phyloP scores from a whole-genome alignment of 1,140 invertebrate species.

The Cylas formicarius region DNA sequence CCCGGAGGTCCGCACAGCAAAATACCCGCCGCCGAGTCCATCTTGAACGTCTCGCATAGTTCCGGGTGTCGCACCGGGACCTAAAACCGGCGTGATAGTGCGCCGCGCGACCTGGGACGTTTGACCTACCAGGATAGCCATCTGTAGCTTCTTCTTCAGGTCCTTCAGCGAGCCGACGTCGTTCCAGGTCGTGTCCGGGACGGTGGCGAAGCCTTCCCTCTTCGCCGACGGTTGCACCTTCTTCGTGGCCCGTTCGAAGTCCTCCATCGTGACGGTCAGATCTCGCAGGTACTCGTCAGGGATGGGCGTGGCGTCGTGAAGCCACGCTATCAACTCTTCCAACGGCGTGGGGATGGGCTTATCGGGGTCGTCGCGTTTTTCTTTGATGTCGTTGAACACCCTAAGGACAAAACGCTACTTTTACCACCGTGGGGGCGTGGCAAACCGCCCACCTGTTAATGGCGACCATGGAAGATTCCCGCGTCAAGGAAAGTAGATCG shows the following conservation, averaged over 20 bases:
- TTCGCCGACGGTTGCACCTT: conserved; percentile 88
- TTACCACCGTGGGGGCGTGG: not conserved
- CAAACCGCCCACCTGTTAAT: conserved; percentile 55
- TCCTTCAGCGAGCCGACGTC: conserved; percentile 89
- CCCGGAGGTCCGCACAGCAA: conserved; percentile 88
- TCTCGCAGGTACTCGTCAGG: conserved; percentile 51
- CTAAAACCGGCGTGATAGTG: conserved; percentile 43
- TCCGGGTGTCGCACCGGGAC: conserved; percentile 84
- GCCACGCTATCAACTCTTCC: conserved; percentile 47
- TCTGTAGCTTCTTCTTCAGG: conserved; percentile 82
- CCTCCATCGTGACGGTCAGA: conserved; percentile 61
- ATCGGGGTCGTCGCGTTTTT: conserved; percentile 32
- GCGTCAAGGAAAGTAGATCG: conserved; percentile 79
- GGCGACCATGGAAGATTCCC: conserved; percentile 80
- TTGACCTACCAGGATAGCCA: conserved; percentile 72
- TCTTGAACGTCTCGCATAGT: conserved; percentile 67
- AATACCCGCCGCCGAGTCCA: conserved; percentile 70
- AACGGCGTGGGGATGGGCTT: conserved; percentile 16
- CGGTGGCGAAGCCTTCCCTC: conserved; percentile 94
- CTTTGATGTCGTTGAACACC: conserved; percentile 31
- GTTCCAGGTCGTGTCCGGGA: conserved; percentile 95
- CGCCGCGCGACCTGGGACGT: not conserved
- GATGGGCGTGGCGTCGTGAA: conserved; percentile 49
- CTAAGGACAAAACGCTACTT: conserved; percentile 9
- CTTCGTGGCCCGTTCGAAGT: conserved; percentile 72